A percentile compares a stretch with the other conserved stretches of the same genome.
Evolutionary conservation across 2,113 vertebrate species (phyloP).

Genomic region (Neofelis nebulosa): DNA sequence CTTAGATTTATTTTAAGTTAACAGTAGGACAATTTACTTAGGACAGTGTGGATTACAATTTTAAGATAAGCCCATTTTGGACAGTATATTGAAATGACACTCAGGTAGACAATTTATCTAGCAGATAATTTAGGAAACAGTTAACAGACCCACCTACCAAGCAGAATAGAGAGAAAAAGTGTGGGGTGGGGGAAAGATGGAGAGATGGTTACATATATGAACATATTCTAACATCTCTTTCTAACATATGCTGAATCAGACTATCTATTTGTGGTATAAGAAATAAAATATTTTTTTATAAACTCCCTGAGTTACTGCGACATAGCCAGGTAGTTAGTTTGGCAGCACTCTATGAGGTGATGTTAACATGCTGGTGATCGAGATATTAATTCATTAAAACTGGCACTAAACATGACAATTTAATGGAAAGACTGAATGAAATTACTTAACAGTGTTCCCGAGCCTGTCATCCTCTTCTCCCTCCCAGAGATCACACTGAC

Average conservation of each 20-base stretch:
- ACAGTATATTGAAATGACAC: neutral
- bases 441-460: neutral
- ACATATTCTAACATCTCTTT: neutral
- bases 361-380: neutral
- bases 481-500: neutral
- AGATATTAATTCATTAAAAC: neutral
- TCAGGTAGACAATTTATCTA: neutral
- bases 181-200: neutral
- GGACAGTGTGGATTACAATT: neutral
- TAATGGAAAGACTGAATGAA: neutral
- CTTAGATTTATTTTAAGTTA: neutral
- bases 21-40: neutral
- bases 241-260: neutral
- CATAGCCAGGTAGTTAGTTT: neutral
- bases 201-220: neutral
- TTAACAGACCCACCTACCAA: neutral
- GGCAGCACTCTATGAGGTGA: neutral
- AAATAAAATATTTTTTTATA: neutral
- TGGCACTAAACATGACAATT: neutral
- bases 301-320: neutral
- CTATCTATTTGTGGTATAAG: neutral
- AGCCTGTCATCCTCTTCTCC: neutral
- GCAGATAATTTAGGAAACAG: neutral
- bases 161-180: neutral
- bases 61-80: neutral